These are phyloP conservation scores for Chloroclystis v-ata DNA, from an alignment of 2,888 invertebrate genomes.

Conservation along the genomic window DNA sequence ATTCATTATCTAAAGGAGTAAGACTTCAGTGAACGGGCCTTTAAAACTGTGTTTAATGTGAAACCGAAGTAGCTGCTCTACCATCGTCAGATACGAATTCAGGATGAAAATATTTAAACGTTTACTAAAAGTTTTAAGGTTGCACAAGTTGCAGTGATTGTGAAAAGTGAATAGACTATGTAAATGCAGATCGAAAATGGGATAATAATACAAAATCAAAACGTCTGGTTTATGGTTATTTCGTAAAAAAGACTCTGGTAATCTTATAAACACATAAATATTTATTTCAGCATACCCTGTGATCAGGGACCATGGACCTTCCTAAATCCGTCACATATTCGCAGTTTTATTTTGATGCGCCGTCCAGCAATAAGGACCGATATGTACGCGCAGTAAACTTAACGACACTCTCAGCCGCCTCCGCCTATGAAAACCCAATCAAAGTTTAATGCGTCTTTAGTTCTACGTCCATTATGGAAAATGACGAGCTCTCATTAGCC, in stretches of 20 bases:
- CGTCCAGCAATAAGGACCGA: conserved; percentile 48
- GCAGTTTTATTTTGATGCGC: conserved; percentile 41
- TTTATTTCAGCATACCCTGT: too few relatives aligned
- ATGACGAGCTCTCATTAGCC: conserved; percentile 34
- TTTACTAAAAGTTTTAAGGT: too few relatives aligned
- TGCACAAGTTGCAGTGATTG: not conserved
- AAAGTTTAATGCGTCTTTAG: conserved; percentile 60
- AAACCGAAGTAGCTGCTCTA: conserved; percentile 34
- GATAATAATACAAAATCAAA: too few relatives aligned
- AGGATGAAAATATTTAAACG: conserved; percentile 6
- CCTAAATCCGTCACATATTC: conserved; percentile 5
- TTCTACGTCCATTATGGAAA: conserved; percentile 42
- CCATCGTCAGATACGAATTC: conserved; percentile 25
- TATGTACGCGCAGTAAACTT: conserved; percentile 61
- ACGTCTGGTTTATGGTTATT: too few relatives aligned
- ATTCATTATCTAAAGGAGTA: conserved; percentile 15
- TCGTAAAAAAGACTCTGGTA: too few relatives aligned
- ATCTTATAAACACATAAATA: too few relatives aligned
- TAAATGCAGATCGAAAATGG: too few relatives aligned
- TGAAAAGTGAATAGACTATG: too few relatives aligned
- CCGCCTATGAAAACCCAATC: conserved; percentile 66
- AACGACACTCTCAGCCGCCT: conserved; percentile 52
- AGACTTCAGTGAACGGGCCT: conserved; percentile 11
- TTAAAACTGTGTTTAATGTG: conserved; percentile 47
- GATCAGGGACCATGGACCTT: too few relatives aligned